These are phyloP conservation scores for Cecidostiba fungosa DNA, from an alignment of 2,888 invertebrate genomes.

Conservation along the genomic window DNA sequence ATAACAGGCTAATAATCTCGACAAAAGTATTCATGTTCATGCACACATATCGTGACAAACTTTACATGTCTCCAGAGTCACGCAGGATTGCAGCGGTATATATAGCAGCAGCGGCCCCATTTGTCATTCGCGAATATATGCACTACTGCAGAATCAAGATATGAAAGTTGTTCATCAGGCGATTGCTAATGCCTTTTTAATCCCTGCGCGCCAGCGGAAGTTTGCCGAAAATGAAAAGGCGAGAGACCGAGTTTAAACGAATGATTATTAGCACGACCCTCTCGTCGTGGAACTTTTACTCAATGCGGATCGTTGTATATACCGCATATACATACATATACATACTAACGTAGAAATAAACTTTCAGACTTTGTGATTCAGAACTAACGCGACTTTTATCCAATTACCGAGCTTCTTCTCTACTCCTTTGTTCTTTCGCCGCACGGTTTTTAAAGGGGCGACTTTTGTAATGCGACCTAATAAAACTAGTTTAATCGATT, in stretches of 20 bases:
- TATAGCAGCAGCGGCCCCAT: background rate
- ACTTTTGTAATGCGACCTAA: background rate
- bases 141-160: background rate
- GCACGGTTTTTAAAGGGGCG: background rate
- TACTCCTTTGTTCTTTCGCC: background rate
- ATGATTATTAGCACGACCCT: slow-evolving; percentile 15
- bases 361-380: slow-evolving; percentile 32
- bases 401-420: slow-evolving; percentile 25
- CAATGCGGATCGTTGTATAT: too few relatives aligned
- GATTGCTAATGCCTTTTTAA: slow-evolving; percentile 13
- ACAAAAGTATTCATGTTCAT: too few relatives aligned
- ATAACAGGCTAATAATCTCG: too few relatives aligned
- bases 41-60: too few relatives aligned
- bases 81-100: background rate
- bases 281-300: background rate
- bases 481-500: slow-evolving; percentile 25
- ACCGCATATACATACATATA: too few relatives aligned
- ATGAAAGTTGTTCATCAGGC: background rate
- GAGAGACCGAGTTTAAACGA: background rate
- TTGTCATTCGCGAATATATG: background rate
- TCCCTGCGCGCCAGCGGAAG: background rate
- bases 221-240: background rate
- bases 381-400: slow-evolving; percentile 39
- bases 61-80: background rate
- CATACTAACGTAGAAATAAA: background rate